These are phyloP conservation scores for Mesaphorura yosii DNA, from an alignment of 1,140 invertebrate genomes.

Conservation along the genomic window DNA sequence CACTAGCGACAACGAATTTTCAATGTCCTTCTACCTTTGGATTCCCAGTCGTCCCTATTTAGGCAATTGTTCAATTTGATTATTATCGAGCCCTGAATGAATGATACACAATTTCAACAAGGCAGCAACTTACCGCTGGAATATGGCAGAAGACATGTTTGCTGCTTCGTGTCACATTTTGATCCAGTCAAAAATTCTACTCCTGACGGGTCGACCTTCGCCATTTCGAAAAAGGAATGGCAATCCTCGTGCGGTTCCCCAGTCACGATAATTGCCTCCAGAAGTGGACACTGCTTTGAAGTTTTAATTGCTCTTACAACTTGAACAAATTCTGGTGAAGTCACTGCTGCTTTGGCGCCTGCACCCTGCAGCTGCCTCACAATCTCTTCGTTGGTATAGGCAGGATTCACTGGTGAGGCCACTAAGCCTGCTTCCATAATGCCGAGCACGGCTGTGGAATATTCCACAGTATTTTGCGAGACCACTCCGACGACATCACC, in stretches of 20 bases:
- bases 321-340: constrained; percentile 47
- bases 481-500: constrained; percentile 9
- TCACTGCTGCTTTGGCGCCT: constrained; percentile 56
- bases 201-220: constrained; percentile 6
- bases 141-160: constrained; percentile 37
- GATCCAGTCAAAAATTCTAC: constrained; percentile 8
- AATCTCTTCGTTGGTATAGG: constrained; percentile 46
- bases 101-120: too few species aligned
- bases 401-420: not conserved
- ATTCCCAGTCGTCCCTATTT: not conserved
- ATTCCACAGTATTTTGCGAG: constrained; percentile 10
- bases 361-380: constrained; percentile 52
- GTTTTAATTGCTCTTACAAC: constrained; percentile 43
- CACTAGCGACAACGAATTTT: too few species aligned
- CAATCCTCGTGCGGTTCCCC: constrained; percentile 12
- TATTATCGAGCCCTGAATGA: too few species aligned
- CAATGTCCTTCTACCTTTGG: too few species aligned
- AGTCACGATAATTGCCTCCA: constrained; percentile 12
- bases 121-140: constrained; percentile 35
- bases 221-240: constrained; percentile 14
- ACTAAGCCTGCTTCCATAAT: constrained; percentile 8
- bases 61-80: too few species aligned
- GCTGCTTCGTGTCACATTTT: constrained; percentile 32
- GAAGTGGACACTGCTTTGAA: constrained; percentile 13
- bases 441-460: constrained; percentile 7